These are phyloP conservation scores for Symphodus melops DNA, from an alignment of 2,113 vertebrate genomes.

Conservation along the genomic window DNA sequence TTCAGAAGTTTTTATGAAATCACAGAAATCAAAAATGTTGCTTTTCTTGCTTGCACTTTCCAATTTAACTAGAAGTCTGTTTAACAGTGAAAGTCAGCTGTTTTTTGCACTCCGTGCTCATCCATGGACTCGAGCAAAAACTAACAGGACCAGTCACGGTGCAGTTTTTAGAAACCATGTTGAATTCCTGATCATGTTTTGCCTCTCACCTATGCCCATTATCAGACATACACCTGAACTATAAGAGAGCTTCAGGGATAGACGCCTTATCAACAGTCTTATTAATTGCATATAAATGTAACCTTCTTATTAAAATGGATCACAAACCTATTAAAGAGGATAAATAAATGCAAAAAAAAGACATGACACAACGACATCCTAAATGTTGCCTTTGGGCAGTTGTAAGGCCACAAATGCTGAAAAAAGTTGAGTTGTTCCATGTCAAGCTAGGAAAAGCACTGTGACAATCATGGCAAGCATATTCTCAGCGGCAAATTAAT, in stretches of 20 bases:
- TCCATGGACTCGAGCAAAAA: neutral
- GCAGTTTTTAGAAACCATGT: constrained; percentile 16
- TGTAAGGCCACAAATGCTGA: constrained; percentile 72
- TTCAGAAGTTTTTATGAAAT: neutral
- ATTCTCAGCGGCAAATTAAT: constrained; percentile 36
- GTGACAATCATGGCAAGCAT: constrained; percentile 50
- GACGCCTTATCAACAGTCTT: constrained; percentile 50
- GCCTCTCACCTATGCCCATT: constrained; percentile 10
- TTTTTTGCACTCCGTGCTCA: neutral
- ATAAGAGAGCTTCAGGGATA: constrained; percentile 3
- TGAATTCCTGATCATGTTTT: constrained; percentile 34
- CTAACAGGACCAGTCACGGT: neutral
- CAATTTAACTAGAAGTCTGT: neutral
- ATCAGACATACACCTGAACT: constrained; percentile 17
- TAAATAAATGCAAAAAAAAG: constrained; percentile 62
- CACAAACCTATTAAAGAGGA: constrained; percentile 47
- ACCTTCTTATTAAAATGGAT: constrained; percentile 48
- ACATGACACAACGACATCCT: constrained; percentile 36
- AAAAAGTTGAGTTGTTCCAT: constrained; percentile 46
- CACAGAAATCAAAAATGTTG: constrained; percentile 12
- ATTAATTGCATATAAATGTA: constrained; percentile 61
- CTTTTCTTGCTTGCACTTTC: constrained; percentile 29
- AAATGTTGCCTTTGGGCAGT: constrained; percentile 56
- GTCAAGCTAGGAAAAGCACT: constrained; percentile 60
- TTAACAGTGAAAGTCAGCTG: neutral